phyloP scores from a whole-genome alignment of 2,113 vertebrate species.

The Aviceda subcristata region DNA sequence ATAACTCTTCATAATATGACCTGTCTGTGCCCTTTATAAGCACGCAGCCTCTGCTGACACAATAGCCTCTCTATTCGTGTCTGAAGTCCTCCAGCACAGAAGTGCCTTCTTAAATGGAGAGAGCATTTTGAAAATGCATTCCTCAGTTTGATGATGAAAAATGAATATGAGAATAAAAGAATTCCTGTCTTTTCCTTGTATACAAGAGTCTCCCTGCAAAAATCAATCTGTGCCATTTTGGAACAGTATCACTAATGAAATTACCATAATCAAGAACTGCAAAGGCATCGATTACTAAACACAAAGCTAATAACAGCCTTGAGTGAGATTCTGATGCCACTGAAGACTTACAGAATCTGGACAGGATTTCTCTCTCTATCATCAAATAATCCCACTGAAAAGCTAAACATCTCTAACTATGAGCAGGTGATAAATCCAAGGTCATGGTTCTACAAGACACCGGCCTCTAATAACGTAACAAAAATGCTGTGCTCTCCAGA shows the following conservation, averaged over 20 bases:
- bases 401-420: neutral
- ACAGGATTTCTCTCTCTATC: neutral
- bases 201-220: slow-evolving; percentile 5
- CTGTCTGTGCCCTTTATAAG: neutral
- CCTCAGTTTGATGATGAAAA: slow-evolving; percentile 33
- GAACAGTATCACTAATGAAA: slow-evolving; percentile 58
- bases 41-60: neutral
- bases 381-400: neutral
- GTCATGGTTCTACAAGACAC: neutral
- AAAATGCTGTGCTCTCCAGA: neutral
- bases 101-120: slow-evolving; percentile 36
- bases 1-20: slow-evolving; percentile 14
- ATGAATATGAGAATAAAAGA: slow-evolving; percentile 9
- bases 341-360: neutral
- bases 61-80: neutral
- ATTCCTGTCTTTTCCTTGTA: slow-evolving; percentile 1
- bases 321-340: neutral
- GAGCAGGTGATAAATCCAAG: neutral
- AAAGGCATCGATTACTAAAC: slow-evolving; percentile 40
- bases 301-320: slow-evolving; percentile 7
- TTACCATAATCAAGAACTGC: slow-evolving; percentile 61
- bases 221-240: slow-evolving; percentile 37
- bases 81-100: slow-evolving; percentile 17
- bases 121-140: slow-evolving; percentile 12
- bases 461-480: neutral